phyloP scores from a whole-genome alignment of 2,888 invertebrate species.

The Mellilla xanthometata region DNA sequence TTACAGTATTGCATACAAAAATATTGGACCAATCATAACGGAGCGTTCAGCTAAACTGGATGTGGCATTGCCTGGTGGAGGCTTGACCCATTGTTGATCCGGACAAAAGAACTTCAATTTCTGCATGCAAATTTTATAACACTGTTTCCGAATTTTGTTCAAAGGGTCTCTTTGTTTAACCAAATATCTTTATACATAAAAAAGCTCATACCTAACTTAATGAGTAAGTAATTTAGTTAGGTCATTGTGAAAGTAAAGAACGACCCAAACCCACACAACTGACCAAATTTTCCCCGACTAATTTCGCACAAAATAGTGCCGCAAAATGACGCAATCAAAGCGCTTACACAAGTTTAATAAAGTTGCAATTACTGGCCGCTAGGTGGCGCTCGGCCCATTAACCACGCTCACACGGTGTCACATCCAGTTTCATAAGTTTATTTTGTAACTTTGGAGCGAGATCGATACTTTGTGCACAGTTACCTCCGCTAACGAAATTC shows the following conservation, averaged over 20 bases:
- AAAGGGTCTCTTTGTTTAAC: background rate
- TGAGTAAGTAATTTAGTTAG: no score
- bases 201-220: no score
- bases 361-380: slow-evolving; percentile 5
- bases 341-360: background rate
- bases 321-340: background rate
- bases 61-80: background rate
- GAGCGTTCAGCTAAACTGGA: background rate
- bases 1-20: background rate
- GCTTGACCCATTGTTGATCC: background rate
- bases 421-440: slow-evolving; percentile 9
- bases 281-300: background rate
- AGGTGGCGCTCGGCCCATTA: slow-evolving; percentile 11
- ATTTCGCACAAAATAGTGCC: background rate
- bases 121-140: slow-evolving; percentile 6
- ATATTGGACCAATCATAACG: slow-evolving; percentile 2
- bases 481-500: background rate
- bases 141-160: background rate
- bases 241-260: no score
- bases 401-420: slow-evolving; percentile 13
- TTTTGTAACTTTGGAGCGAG: slow-evolving; percentile 7
- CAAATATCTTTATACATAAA: no score
- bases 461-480: background rate
- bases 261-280: background rate
- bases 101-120: background rate